Base-by-base conservation (phyloP, 2,113 vertebrate genomes). In the Ameiurus melas region DNA sequence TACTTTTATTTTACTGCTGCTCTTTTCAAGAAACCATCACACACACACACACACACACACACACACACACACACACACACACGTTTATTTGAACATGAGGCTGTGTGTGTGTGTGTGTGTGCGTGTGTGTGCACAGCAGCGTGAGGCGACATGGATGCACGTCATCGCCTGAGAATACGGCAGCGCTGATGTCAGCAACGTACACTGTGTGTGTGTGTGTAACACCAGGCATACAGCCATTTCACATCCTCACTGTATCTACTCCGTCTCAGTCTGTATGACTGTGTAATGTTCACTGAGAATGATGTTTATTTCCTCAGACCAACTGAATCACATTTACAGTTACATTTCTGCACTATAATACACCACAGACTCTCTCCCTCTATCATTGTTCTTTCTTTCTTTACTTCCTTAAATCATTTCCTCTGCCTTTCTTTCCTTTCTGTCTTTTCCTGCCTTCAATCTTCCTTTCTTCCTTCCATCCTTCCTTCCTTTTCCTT, bases 121-220 rank as follows among this genome's bases (percentile, higher is more conserved):
- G 75, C 16, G 75, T 25, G 20, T 3, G 27, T 39, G 10, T 8
- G 27, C 43, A 77, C 66, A 70, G 66, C 43, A 77, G 36, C 2
- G 25, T 30, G 77, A 79, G 77, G 77, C 55, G 77, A 55, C 77
- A 78, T 30, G 19, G 77, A 79, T 79, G 77, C 77, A 30, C 47
- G 77, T 79, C 47, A 79, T 55, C 1, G 20, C 77, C 51, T 19
- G 25, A 79, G 10, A 55, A 55, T 19, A 79, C 25, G 47, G 43
- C 43, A 78, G 75, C 25, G 47, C 36, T 78, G 75, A 53, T 53
- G 75, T 78, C 75, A 73, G 71, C 36, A 73, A 53, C 25, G 13
- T 79, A 27, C 71, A 36, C 22, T 55, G 47, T 30, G 43, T 51
- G 43, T 75, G 71, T 70, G 66, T 70, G 66, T 30, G 62, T n/a